These are phyloP conservation scores for Sebastes cheni DNA, from an alignment of 2,797 vertebrate species.

Conservation along the genomic window DNA sequence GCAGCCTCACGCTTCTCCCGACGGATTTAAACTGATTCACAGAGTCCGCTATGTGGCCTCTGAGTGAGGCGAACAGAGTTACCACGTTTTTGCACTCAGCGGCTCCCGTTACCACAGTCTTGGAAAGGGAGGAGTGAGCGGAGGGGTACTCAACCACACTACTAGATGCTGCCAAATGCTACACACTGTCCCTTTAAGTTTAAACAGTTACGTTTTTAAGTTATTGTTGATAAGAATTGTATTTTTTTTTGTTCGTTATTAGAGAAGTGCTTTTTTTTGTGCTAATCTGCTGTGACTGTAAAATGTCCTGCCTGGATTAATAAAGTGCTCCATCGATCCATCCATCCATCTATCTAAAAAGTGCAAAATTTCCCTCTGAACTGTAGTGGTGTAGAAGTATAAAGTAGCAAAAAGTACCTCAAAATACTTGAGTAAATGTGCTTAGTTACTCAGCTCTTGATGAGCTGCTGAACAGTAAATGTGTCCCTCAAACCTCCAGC, in stretches of 20 bases:
- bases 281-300: rapidly evolving
- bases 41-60: no score
- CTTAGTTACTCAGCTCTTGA: not conserved
- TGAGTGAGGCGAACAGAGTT: no score
- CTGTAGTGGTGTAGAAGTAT: not conserved
- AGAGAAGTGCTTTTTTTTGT: not conserved
- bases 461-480: not conserved
- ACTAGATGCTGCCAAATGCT: no score
- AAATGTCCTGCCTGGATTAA: not conserved
- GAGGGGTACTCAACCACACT: no score
- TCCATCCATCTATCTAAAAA: not conserved
- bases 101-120: no score
- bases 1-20: no score
- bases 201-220: not conserved
- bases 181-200: not conserved
- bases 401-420: not conserved
- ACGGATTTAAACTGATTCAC: no score
- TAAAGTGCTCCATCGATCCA: not conserved
- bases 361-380: not conserved
- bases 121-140: no score
- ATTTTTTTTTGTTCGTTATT: not conserved
- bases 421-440: not conserved
- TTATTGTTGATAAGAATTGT: not conserved
- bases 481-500: not conserved
- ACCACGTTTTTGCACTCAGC: no score